Evolutionary conservation across 2,888 invertebrate species (phyloP).

Genomic region (Busseola fusca): DNA sequence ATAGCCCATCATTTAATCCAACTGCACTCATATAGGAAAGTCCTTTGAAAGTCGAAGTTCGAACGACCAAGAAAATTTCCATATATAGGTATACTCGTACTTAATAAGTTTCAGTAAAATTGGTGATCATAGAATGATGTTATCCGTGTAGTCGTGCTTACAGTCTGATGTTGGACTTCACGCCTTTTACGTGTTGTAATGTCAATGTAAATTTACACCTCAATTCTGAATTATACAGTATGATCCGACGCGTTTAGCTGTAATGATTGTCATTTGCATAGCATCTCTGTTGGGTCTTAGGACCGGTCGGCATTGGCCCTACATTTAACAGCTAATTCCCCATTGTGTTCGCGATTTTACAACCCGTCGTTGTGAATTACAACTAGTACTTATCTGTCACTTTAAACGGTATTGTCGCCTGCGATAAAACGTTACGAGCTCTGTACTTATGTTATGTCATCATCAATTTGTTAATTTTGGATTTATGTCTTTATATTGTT

Average conservation of each 20-base stretch:
- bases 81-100: neutral
- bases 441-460: slow-evolving; percentile 59
- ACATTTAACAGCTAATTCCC: slow-evolving; percentile 71
- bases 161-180: slow-evolving; percentile 44
- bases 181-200: slow-evolving; percentile 49
- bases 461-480: slow-evolving; percentile 48
- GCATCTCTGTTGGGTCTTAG: slow-evolving; percentile 42
- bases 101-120: slow-evolving; percentile 1
- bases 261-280: slow-evolving; percentile 61
- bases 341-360: slow-evolving; percentile 73
- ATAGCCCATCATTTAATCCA: no score
- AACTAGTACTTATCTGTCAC: slow-evolving; percentile 72
- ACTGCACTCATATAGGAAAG: neutral
- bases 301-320: slow-evolving; percentile 69
- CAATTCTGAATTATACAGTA: slow-evolving; percentile 51
- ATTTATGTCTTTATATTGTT: slow-evolving; percentile 40
- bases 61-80: neutral
- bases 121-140: neutral
- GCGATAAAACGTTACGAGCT: slow-evolving; percentile 66
- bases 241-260: slow-evolving; percentile 45
- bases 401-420: slow-evolving; percentile 64
- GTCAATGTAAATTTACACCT: slow-evolving; percentile 58
- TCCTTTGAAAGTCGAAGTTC: neutral
- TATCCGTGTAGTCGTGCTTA: slow-evolving; percentile 4
- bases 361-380: slow-evolving; percentile 76